Evolutionary conservation across 1,140 invertebrate genomes (phyloP).

Genomic region (Coptotermes formosanus): DNA sequence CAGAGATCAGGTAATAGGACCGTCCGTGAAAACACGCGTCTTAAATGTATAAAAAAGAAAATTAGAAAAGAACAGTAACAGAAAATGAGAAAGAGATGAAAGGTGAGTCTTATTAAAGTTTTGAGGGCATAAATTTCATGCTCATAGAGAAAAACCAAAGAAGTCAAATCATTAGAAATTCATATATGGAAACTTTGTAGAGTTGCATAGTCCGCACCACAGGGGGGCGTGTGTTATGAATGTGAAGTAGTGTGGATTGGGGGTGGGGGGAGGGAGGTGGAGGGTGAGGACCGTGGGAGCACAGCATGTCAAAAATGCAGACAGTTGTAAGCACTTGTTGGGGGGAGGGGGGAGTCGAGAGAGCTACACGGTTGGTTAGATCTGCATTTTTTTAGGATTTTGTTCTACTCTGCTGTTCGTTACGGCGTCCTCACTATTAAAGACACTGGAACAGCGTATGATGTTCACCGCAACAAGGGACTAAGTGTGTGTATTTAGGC

Average conservation of each 20-base stretch:
- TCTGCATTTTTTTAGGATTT: conserved; percentile 18
- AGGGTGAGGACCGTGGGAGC: conserved; percentile 21
- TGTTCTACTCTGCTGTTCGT: background rate
- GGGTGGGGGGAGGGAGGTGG: background rate
- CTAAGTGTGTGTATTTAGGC: background rate
- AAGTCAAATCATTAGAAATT: conserved; percentile 30
- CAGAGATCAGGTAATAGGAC: conserved; percentile 14
- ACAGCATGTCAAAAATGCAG: conserved; percentile 27
- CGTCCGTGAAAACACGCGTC: background rate
- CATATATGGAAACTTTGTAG: conserved; percentile 28
- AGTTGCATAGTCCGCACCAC: background rate
- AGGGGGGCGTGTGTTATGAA: conserved; percentile 31
- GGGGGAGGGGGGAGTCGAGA: background rate
- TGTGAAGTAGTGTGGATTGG: conserved; percentile 17
- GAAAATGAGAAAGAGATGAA: background rate
- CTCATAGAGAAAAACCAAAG: conserved; percentile 32
- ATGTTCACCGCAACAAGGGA: background rate
- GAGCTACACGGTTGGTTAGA: conserved; percentile 20
- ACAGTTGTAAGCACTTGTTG: background rate
- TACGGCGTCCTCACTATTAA: background rate
- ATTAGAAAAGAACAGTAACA: background rate
- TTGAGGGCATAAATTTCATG: conserved; percentile 27
- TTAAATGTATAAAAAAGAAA: background rate
- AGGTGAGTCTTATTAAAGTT: conserved; percentile 24
- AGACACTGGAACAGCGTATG: background rate